Evolutionary conservation across 2,113 vertebrate species (phyloP).

Genomic region (Rutilus rutilus): DNA sequence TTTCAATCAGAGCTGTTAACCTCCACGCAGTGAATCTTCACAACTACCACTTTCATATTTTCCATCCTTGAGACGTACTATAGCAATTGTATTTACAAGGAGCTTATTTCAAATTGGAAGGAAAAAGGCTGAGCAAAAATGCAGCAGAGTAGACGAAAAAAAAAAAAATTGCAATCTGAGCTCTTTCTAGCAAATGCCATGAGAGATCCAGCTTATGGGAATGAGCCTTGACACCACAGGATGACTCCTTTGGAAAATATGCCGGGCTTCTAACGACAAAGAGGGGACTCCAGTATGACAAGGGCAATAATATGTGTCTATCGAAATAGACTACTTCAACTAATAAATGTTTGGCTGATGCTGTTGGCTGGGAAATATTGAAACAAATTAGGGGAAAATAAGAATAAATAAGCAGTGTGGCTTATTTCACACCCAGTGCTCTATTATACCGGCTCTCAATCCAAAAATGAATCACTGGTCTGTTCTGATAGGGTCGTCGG

Average conservation of each 20-base stretch:
- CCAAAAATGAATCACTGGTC: constrained; percentile 1
- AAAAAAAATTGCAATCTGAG: constrained; percentile 49
- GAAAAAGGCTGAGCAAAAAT: constrained; percentile 52
- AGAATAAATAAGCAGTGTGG: constrained; percentile 21
- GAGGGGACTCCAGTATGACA: constrained; percentile 46
- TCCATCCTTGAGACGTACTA: constrained; percentile 58
- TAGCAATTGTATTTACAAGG: constrained; percentile 61
- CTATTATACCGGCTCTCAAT: background rate
- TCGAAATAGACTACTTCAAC: constrained; percentile 40
- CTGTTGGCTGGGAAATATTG: constrained; percentile 43
- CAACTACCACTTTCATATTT: constrained; percentile 55
- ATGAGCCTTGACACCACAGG: constrained; percentile 60
- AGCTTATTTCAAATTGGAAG: constrained; percentile 51
- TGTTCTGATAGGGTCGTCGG: background rate
- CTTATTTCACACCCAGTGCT: constrained; percentile 14
- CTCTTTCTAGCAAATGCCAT: constrained; percentile 56
- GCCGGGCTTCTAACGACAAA: constrained; percentile 59
- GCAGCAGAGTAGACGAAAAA: constrained; percentile 29
- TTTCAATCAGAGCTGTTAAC: constrained; percentile 54
- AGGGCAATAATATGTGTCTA: constrained; percentile 45
- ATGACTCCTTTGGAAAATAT: constrained; percentile 74
- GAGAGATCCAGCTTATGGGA: constrained; percentile 58
- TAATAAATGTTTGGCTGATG: constrained; percentile 51
- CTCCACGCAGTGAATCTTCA: constrained; percentile 47
- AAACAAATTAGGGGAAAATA: constrained; percentile 40